Base-by-base conservation (phyloP, 2,888 invertebrate genomes). In the Yponomeuta plumbellus region DNA sequence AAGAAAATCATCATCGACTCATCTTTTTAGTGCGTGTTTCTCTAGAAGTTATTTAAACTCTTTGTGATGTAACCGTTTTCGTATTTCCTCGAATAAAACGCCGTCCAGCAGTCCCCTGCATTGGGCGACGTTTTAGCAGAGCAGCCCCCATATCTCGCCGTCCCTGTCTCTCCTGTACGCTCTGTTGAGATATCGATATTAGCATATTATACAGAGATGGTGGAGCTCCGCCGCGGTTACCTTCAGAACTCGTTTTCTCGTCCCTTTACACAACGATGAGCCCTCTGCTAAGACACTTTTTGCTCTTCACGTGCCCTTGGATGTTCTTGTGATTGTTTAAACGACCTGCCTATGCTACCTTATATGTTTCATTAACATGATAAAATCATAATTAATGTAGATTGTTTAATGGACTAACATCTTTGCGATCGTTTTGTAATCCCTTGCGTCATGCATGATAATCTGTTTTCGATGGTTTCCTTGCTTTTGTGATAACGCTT, bases 241-340 rank as follows among this genome's bases (percentile, higher is more conserved):
- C 65, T 65, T 58, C 59, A 13, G 65, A 65, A 65, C 65, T 65
- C 17, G 65, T 65, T 65, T 65, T 52, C 23, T 52, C 39, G 59
- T 59, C 59, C 65, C 65, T 59, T 65, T 59, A 65, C 64, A 56
- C 34, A n/a, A 13, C 59, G 58, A 59, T 34, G 58, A 65, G 34
- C 59, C 65, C 59, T 59, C 8, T 52, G 65, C 34, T 56, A 56
- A 57, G 44, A 40, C 23, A 57, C 57, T 56, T 21, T 56, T 39
- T 22, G 56, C n/a, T 26, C 44, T 52, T 52, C 13, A 17, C 44
- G 44, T 20, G 57, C 64, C 64, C 64, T 64, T 64, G 64, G 56
- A 22, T 22, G 63, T 22, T 11, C 44, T 21, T 61, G 23, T 26
- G 13, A n/a, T 23, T 58, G n/a, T 52, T 52, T 17, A 52, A 52